Percentiles rank a stretch among this genome's conserved stretches.
Conservation (phyloP, 53 echinoderm and acorn worm genomes). For the Mesocentrotus franciscanus region DNA sequence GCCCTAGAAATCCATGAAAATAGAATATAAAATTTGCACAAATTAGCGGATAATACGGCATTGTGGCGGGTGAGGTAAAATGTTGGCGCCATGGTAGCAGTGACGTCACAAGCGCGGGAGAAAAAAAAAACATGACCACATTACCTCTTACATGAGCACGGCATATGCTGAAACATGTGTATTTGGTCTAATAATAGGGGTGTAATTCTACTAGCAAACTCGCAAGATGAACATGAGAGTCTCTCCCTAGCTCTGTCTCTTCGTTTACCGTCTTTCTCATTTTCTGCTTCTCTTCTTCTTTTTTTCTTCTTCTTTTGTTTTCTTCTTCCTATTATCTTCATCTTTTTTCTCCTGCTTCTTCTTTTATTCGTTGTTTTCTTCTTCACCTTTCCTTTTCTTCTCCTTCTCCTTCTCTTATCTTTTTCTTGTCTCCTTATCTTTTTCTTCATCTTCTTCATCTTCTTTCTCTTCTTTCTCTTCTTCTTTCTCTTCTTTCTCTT, state of each 20-base stretch:
- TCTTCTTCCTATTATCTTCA: too few relatives aligned
- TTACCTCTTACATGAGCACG: background rate
- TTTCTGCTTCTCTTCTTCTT: too few relatives aligned
- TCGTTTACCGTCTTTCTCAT: too few relatives aligned
- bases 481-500: background rate
- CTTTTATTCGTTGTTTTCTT: too few relatives aligned
- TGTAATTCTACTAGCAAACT: background rate
- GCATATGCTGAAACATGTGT: slow-evolving; percentile 40
- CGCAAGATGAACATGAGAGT: background rate
- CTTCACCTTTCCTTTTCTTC: too few relatives aligned
- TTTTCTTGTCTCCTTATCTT: too few relatives aligned
- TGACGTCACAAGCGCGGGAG: slow-evolving; percentile 49
- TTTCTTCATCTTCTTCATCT: background rate
- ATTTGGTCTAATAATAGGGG: background rate
- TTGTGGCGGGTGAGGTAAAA: background rate
- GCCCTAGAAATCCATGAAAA: background rate
- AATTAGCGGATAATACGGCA: slow-evolving; percentile 45
- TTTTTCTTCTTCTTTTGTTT: too few relatives aligned
- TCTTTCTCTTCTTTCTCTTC: background rate
- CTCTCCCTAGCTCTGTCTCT: background rate
- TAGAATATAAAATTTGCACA: slow-evolving; percentile 45
- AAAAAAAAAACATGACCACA: background rate
- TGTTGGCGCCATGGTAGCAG: background rate
- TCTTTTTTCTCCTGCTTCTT: too few relatives aligned
- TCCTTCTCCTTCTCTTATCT: too few relatives aligned